Conservation (phyloP, 1,140 invertebrate species). For the Sarcophaga peregrina region DNA sequence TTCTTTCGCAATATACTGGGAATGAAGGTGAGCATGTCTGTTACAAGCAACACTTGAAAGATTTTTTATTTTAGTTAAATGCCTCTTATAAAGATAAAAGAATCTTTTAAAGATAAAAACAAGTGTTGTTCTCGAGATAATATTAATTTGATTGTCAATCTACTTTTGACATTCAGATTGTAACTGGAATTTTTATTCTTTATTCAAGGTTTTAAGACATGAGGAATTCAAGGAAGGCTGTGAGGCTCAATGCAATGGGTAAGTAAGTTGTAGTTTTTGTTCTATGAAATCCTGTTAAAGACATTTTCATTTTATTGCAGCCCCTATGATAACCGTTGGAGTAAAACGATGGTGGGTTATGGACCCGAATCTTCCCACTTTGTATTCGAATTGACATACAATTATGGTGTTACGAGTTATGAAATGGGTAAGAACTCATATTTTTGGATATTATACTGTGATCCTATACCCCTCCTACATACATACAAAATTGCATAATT, state of each 20-base stretch:
- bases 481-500: too few relatives aligned
- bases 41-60: neutral
- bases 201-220: slow-evolving; percentile 85
- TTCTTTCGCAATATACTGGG: slow-evolving; percentile 92
- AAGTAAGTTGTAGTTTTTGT: slow-evolving; percentile 57
- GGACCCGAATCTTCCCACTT: slow-evolving; percentile 95
- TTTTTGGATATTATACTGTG: too few relatives aligned
- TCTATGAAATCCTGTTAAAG: neutral
- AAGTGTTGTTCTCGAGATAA: slow-evolving; percentile 22
- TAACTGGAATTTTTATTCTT: neutral
- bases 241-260: slow-evolving; percentile 97
- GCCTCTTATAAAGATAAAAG: neutral
- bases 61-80: neutral
- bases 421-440: slow-evolving; percentile 68
- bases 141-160: slow-evolving; percentile 8
- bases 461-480: too few relatives aligned
- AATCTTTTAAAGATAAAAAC: neutral
- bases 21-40: slow-evolving; percentile 90
- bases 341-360: slow-evolving; percentile 99
- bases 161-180: neutral
- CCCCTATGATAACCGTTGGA: slow-evolving; percentile 97
- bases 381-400: slow-evolving; percentile 97
- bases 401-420: slow-evolving; percentile 92
- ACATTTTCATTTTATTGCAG: slow-evolving; percentile 67
- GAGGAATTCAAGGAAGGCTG: slow-evolving; percentile 98